Percentiles rank a stretch among this genome's conserved stretches.
Evolutionary conservation across 2,888 invertebrate species (phyloP).

Genomic region (Chloroclystis v-ata): DNA sequence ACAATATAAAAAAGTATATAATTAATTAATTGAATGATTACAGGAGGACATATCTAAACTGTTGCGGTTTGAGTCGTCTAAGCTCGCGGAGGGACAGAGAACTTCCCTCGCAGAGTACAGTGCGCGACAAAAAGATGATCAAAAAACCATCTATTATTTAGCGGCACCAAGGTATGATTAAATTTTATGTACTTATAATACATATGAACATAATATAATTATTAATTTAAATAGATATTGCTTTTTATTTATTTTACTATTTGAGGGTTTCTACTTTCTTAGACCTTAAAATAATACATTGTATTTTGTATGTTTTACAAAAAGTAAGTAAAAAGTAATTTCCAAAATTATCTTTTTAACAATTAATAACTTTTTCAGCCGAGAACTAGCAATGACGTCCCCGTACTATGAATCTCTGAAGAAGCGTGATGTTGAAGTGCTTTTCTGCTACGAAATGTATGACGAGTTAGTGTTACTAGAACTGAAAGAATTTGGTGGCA

Average conservation of each 20-base stretch:
- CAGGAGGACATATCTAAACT: slow-evolving; percentile 94
- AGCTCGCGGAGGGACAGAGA: slow-evolving; percentile 81
- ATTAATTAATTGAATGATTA: slow-evolving; percentile 20
- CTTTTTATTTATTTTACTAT: too few species aligned
- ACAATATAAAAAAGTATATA: background rate
- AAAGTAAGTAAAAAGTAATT: too few species aligned
- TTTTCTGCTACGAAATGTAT: slow-evolving; percentile 98
- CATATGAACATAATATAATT: too few species aligned
- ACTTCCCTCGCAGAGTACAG: slow-evolving; percentile 90
- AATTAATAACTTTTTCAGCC: slow-evolving; percentile 83
- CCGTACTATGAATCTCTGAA: slow-evolving; percentile 97
- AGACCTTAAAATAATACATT: too few species aligned
- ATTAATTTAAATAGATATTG: too few species aligned
- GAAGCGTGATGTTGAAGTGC: slow-evolving; percentile 90
- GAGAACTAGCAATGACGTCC: slow-evolving; percentile 93
- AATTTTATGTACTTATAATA: too few species aligned
- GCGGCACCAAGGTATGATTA: slow-evolving; percentile 96
- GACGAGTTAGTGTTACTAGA: slow-evolving; percentile 97
- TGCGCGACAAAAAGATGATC: slow-evolving; percentile 84
- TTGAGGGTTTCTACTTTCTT: too few species aligned
- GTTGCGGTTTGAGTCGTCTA: slow-evolving; percentile 94
- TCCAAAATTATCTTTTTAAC: too few species aligned
- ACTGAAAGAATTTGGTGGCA: slow-evolving; percentile 87
- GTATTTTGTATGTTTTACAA: too few species aligned
- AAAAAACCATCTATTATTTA: slow-evolving; percentile 93